phyloP scores from a whole-genome alignment of 2,113 vertebrate genomes.

The Acanthochromis polyacanthus region DNA sequence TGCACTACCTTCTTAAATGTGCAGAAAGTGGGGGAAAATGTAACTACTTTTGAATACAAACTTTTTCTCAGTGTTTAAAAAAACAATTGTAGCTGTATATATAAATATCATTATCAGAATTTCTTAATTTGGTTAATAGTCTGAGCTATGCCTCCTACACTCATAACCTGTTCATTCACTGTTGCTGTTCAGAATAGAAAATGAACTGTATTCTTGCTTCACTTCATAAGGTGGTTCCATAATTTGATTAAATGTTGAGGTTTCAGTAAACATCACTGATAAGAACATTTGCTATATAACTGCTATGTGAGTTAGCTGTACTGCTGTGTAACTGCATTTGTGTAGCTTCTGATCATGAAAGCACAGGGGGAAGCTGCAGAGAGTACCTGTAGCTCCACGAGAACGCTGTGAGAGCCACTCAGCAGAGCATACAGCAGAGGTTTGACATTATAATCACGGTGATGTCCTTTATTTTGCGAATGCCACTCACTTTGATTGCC shows the following conservation, averaged over 20 bases:
- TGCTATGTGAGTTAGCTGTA: neutral
- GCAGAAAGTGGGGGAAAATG: too few species aligned
- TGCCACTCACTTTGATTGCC: constrained; percentile 12
- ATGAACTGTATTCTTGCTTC: neutral
- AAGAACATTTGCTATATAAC: neutral
- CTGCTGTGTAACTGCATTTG: neutral
- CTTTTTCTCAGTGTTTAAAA: neutral
- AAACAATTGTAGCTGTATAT: too few species aligned
- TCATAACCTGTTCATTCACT: neutral
- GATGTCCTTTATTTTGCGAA: constrained; percentile 22
- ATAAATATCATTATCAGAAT: neutral
- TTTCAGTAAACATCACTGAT: neutral
- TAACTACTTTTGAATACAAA: too few species aligned
- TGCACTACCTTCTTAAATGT: too few species aligned
- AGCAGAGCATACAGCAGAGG: neutral
- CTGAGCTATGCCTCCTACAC: neutral
- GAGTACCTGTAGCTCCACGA: constrained; percentile 4
- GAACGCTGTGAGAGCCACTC: neutral
- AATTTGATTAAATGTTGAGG: neutral
- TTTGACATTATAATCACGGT: constrained; percentile 23
- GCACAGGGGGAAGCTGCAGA: neutral
- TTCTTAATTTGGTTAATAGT: neutral
- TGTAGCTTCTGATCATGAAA: neutral
- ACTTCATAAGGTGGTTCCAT: neutral
- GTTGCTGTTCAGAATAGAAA: neutral